Percentiles rank a stretch among this genome's conserved stretches.
Conservation (phyloP, 2,113 vertebrate genomes). For the Kobus ellipsiprymnus region DNA sequence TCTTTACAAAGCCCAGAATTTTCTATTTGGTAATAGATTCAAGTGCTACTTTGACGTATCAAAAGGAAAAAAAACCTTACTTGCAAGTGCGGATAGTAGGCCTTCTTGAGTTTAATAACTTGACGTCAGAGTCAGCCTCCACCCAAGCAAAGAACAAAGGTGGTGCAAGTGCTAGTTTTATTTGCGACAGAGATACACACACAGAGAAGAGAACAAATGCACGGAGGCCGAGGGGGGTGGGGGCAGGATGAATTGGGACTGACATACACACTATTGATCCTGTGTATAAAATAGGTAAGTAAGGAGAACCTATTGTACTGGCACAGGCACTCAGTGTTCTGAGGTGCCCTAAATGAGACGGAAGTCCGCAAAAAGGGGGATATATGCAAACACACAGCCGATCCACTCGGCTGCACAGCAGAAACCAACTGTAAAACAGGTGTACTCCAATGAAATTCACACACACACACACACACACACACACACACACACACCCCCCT, state of each 20-base stretch:
- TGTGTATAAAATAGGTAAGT: not conserved
- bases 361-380: not conserved
- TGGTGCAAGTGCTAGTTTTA: not conserved
- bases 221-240: not conserved
- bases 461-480: rapidly evolving
- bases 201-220: not conserved
- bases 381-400: not conserved
- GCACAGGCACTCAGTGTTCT: not conserved
- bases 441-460: not conserved
- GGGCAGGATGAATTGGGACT: not conserved
- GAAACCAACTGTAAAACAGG: not conserved
- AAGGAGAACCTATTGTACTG: rapidly evolving
- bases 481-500: rapidly evolving
- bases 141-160: not conserved
- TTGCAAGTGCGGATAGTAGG: not conserved
- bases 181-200: not conserved
- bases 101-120: not conserved
- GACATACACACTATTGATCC: not conserved
- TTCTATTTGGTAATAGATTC: not conserved
- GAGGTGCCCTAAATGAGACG: not conserved
- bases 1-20: not conserved
- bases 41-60: not conserved
- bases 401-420: not conserved
- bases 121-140: no score
- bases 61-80: not conserved